Base-by-base conservation (phyloP, 1,140 invertebrate genomes). In the Drosophila nannoptera region DNA sequence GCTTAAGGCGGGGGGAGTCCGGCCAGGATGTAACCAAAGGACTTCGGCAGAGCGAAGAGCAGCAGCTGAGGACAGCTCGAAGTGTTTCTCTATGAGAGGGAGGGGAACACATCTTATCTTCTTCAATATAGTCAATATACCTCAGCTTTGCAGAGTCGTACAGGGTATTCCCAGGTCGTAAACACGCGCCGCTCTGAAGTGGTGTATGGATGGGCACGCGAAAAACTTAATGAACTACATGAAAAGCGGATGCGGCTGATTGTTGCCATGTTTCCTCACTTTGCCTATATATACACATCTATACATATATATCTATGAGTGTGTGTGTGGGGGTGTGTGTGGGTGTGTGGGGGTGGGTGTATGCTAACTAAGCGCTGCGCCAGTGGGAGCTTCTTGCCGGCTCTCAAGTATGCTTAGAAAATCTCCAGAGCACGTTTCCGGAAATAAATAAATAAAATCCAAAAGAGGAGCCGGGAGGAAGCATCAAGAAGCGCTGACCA, bases 341-440 rank as follows among this genome's bases (percentile, higher is more conserved):
- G 45, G 67, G 40, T 75, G 63, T 72, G n/a, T n/a, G n/a, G n/a
- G n/a, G n/a, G n/a, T n/a, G n/a, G n/a, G n/a, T n/a, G n/a, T n/a
- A 71, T 75, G 72, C 69, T 75, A 75, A 75, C 63, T 72, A 72
- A 75, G 69, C 69, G 48, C n/a, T 33, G 59, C 46, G 54, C 53
- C 66, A 68, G 35, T 60, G 61, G 68, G 54, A 22, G 31, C 14
- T 49, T 58, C 48, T 22, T 64, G 33, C 22, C 38, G 49, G 36
- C 55, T 36, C 69, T 67, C 50, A 71, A 71, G 69, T 68, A 73
- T 84, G 77, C 73, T 69, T 70, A 49, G 66, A 69, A 69, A 86
- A 81, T 86, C 81, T 86, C 81, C 84, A 86, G 81, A 83, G 81
- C 81, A 81, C 77, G 82, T 86, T 86, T 86, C 81, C 81, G 81